Evolutionary conservation across 2,113 vertebrate species (phyloP), one percentile per base, ranked within the genome.

Genomic region (Colaptes auratus): DNA sequence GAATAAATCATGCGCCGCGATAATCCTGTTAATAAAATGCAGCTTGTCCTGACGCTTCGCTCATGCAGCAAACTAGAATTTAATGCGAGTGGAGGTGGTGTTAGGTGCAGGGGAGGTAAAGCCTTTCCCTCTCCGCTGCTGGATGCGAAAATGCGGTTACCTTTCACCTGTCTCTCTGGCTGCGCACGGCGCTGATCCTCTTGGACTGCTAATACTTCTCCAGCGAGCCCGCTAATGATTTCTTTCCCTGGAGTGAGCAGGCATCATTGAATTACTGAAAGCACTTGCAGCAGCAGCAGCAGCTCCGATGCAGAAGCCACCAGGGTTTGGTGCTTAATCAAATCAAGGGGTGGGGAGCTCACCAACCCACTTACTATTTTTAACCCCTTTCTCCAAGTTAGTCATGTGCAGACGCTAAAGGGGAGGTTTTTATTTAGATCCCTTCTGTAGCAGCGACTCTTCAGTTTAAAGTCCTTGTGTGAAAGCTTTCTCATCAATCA

Each of bases 21-120:
- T 98, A 98, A 98, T 98, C 98, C 98, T 98, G 98, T 98, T 98
- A 98, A 98, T 98, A 98, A 98, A 98, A 98, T 95, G 97, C 98
- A 98, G 98, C 98, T 98, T 98, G 98, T 98, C 97, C 98, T 98
- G 98, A 98, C 98, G 97, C 98, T 98, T 98, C 65, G 86, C 97
- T 98, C 98, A 97, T 94, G 98, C 97, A 97, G 97, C 98, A 98
- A 97, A 98, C 97, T 97, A 94, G 97, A 97, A 98, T 98, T 98
- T 97, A 97, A 95, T 96, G 97, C 53, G 87, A 97, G 96, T 39
- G 56, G 96, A 96, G 84, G 94, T 95, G 97, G 96, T 85, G 63
- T 81, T 83, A 80, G 95, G 95, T 87, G 75, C 85, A 81, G 88
- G 79, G 88, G 63, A 94, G 87, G 73, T 83, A 91, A 82, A 95